A percentile compares a stretch with the other conserved stretches of the same genome.
Conservation (phyloP, 2,888 invertebrate species). For the Campoplex capitator region DNA sequence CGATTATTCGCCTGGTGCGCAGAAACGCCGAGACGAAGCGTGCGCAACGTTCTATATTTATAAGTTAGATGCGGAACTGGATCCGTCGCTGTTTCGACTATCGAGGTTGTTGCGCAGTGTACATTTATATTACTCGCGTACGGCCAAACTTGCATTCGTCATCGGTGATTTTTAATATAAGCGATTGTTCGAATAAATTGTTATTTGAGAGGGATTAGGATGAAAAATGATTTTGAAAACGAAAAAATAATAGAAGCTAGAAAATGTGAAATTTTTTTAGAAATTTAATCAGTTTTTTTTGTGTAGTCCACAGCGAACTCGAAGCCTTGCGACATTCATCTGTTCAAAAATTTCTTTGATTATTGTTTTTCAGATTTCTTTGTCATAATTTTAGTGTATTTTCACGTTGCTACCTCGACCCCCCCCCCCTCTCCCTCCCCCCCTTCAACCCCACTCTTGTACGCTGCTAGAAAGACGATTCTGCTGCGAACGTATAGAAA, state of each 20-base stretch:
- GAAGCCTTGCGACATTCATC: background rate
- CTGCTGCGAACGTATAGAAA: constrained; percentile 41
- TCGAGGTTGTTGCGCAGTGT: background rate
- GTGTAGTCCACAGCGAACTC: constrained; percentile 1
- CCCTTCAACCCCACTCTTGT: background rate
- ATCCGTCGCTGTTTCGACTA: too few species aligned
- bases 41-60: too few species aligned
- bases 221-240: background rate
- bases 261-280: background rate
- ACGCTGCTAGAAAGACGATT: constrained; percentile 44
- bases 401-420: constrained; percentile 47
- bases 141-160: constrained; percentile 33
- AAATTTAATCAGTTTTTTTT: constrained; percentile 16
- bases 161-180: constrained; percentile 15
- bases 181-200: constrained; percentile 35
- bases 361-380: constrained; percentile 7
- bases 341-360: background rate
- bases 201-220: constrained; percentile 14
- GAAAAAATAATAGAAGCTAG: constrained; percentile 5
- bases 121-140: constrained; percentile 25
- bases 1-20: too few species aligned
- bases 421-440: background rate
- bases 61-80: too few species aligned
- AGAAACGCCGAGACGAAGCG: too few species aligned
- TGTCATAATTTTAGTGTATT: constrained; percentile 19